Base-by-base conservation (phyloP, 2,797 vertebrate species). In the Numenius phaeopus region DNA sequence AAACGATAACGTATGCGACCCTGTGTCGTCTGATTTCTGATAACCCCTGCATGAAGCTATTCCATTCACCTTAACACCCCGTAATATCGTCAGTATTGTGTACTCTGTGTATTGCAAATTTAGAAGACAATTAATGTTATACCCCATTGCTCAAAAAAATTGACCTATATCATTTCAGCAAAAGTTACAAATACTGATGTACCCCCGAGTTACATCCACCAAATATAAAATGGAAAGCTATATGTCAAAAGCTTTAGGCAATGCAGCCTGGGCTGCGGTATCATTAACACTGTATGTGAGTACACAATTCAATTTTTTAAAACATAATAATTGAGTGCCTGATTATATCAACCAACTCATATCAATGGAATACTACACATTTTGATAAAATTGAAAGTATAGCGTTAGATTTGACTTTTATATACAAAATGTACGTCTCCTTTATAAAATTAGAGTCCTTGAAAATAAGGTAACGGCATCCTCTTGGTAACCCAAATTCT, bases 1-100 rank as follows among this genome's bases (percentile, higher is more conserved):
- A 67, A 20, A 37, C 23, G 65, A 22, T 21, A 11, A 13, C 2
- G 3, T 3, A 3, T 11, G 14, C 2, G 2, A 66, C 12, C 52
- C 24, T 34, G 42, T 17, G 21, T 29, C 46, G 27, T n/a, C 52
- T 34, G 66, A 65, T 30, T 64, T 55, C 32, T 37, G 52, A 58
- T 26, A 42, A 82, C 10, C 15, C 34, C 42, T 64, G 30, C 30
- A 20, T 9, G 44, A 58, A 85, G 54, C 22, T 52, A 22, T 23
- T 71, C 24, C 7, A 29, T 32, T 44, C 16, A 58, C 15, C 17
- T 58, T 30, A 57, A 62, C 30, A 81, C 2, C 10, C 26, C 3
- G 16, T 9, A 69, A 14, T 4, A 40, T 20, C 4, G 1, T 24
- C 37, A 61, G n/a, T 26, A 52, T 1, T 19, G 39, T 3, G 11